Percentiles rank a stretch among this genome's conserved stretches.
These are phyloP conservation scores for Anoplius nigerrimus DNA, from an alignment of 2,888 invertebrate genomes.

Conservation along the genomic window DNA sequence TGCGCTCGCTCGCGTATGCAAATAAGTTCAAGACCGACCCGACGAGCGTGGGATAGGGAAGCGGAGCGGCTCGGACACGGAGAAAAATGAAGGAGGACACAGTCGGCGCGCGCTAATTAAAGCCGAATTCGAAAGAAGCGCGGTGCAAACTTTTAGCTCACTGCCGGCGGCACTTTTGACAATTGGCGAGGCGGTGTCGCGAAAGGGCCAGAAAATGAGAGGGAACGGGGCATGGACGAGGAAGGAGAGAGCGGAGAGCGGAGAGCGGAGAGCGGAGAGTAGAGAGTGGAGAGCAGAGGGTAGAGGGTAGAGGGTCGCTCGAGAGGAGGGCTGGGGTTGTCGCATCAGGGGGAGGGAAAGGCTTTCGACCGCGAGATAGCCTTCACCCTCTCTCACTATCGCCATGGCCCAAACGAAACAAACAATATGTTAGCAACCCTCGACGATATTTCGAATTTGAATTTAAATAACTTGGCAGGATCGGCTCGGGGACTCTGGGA, in stretches of 20 bases:
- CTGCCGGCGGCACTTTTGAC: not conserved
- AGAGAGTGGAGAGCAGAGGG: slow-evolving; percentile 11
- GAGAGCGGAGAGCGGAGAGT: not conserved
- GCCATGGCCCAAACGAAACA: slow-evolving; percentile 71
- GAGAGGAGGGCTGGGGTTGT: not conserved
- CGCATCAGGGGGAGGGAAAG: slow-evolving; percentile 20
- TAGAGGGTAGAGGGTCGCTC: not conserved
- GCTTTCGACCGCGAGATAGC: slow-evolving; percentile 58
- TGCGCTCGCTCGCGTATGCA: slow-evolving; percentile 62
- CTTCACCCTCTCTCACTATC: slow-evolving; percentile 60
- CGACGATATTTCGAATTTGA: slow-evolving; percentile 76
- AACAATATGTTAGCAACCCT: slow-evolving; percentile 76
- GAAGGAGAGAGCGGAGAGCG: slow-evolving; percentile 2
- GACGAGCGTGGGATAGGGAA: slow-evolving; percentile 29
- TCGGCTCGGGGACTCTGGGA: slow-evolving; percentile 75
- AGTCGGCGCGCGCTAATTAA: not conserved
- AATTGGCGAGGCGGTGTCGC: slow-evolving; percentile 5
- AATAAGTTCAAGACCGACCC: slow-evolving; percentile 56
- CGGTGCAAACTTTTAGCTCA: not conserved
- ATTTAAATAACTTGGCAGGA: slow-evolving; percentile 76
- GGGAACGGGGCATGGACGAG: slow-evolving; percentile 7
- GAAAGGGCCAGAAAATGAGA: not conserved
- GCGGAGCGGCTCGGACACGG: slow-evolving; percentile 13
- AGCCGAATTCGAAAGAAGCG: no score
- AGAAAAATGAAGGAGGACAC: not conserved